Base-by-base conservation (phyloP, 1,140 invertebrate species). In the Orchestia grillus region DNA sequence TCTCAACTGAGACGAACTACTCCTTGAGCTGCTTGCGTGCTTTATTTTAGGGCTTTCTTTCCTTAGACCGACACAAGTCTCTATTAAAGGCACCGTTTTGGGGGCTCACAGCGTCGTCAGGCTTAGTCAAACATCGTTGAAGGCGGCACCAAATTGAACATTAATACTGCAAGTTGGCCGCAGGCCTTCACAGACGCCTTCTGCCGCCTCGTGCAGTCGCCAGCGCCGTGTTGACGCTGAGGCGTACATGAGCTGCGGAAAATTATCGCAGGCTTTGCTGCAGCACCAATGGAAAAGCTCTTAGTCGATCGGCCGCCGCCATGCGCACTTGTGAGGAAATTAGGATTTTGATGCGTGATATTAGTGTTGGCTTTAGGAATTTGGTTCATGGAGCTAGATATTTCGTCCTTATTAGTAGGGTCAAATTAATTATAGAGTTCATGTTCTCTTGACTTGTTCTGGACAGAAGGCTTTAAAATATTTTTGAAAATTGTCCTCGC, bases 131-230 rank as follows among this genome's bases (percentile, higher is more conserved):
- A 94, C 92, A 94, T 45, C 44, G 92, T 94, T 94, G 44, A 44
- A 94, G 44, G 92, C 44, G 92, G 41, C 40, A n/a, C 92, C 92
- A 94, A 94, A 94, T 94, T 94, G 92, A 94, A 94, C 92, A 94
- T 94, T 94, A 94, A 94, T 94, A 94, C 92, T 94, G 92, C 40
- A 94, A 44, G 43, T 77, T 77, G 62, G 62, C 28, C 15, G 36
- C 11, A 77, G 36, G 62, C 62, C 28, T 77, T 77, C 62, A 77
- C 28, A 28, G 28, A 15, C 28, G 62, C 62, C 62, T 77, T 77
- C 36, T 77, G 62, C 62, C 11, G 62, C 11, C 62, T 53, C 62
- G 15, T 77, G 62, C 62, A 77, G 62, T 77, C 62, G 62, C 62
- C 62, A 36, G 28, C 11, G 28, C 15, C 62, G 62, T 77, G 62